Conservation (phyloP, 2,888 invertebrate genomes). For the Drosophila flavopinicola region DNA sequence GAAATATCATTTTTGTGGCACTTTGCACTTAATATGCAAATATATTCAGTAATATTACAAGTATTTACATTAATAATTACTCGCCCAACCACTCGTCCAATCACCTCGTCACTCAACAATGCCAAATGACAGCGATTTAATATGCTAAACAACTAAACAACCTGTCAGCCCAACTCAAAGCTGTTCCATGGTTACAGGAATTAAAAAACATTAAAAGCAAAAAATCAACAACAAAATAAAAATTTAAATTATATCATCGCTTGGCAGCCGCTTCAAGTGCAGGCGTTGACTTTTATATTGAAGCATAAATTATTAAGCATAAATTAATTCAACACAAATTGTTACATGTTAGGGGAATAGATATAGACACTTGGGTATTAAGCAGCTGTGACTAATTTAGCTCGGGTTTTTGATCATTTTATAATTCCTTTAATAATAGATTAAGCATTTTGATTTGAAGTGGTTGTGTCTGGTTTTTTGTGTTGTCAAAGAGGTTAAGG, state of each 20-base stretch:
- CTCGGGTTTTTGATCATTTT: not conserved
- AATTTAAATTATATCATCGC: conserved; percentile 8
- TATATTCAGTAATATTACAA: conserved; percentile 14
- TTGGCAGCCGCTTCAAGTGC: conserved; percentile 16
- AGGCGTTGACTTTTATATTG: conserved; percentile 10
- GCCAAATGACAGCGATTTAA: conserved; percentile 38
- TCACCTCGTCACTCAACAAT: conserved; percentile 28
- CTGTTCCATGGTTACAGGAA: conserved; percentile 13
- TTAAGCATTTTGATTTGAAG: not conserved
- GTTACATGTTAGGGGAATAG: not conserved
- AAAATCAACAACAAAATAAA: too few species aligned
- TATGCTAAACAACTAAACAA: conserved; percentile 39
- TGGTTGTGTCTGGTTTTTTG: not conserved
- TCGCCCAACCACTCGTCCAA: conserved; percentile 25
- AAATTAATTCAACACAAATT: conserved; percentile 17
- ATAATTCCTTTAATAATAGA: too few species aligned
- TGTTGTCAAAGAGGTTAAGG: not conserved
- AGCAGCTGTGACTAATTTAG: not conserved
- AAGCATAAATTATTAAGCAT: conserved; percentile 21
- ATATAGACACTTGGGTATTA: not conserved
- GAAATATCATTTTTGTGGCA: not conserved
- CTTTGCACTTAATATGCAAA: conserved; percentile 6
- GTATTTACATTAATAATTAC: conserved; percentile 41
- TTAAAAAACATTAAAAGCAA: conserved; percentile 4
- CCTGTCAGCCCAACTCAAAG: conserved; percentile 32